A percentile compares a stretch with the other conserved stretches of the same genome.
Conservation (phyloP, 2,797 vertebrate genomes). For the Esox lucius region DNA sequence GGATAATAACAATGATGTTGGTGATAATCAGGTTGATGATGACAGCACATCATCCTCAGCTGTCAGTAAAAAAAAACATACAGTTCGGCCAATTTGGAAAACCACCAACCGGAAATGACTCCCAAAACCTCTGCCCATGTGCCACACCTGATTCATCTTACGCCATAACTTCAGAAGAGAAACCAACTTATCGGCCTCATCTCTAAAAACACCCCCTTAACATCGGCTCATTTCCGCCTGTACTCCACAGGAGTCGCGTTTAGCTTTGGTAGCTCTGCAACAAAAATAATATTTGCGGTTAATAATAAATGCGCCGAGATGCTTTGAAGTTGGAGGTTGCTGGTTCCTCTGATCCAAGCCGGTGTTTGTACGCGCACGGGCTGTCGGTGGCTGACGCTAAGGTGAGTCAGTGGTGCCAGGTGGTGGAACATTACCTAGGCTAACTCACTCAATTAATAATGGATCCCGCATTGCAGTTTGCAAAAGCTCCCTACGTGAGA, state of each 20-base stretch:
- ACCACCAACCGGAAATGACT: neutral
- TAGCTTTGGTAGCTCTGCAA: slow-evolving; percentile 13
- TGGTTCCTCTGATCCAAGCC: slow-evolving; percentile 27
- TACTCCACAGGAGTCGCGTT: neutral
- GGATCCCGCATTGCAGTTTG: slow-evolving; percentile 14
- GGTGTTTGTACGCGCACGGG: slow-evolving; percentile 10
- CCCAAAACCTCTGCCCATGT: neutral
- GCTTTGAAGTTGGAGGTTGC: slow-evolving; percentile 39
- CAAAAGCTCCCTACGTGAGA: slow-evolving; percentile 12
- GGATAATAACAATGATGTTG: neutral
- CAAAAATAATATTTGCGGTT: slow-evolving; percentile 25
- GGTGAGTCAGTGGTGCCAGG: slow-evolving; percentile 31
- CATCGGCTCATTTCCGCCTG: slow-evolving; percentile 5
- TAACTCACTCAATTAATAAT: slow-evolving; percentile 50
- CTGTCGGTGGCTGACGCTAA: slow-evolving; percentile 35
- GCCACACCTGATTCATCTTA: neutral
- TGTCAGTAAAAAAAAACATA: neutral
- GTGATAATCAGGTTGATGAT: neutral
- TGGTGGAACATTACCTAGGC: slow-evolving; percentile 40
- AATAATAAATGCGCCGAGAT: slow-evolving; percentile 49
- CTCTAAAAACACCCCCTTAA: slow-evolving; percentile 25
- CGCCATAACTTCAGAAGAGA: neutral
- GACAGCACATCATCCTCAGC: neutral
- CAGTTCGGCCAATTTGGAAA: too few relatives aligned
- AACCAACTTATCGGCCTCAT: neutral